Evolutionary conservation across 2,797 vertebrate genomes (phyloP).

Genomic region (Enteromius argenteus): DNA sequence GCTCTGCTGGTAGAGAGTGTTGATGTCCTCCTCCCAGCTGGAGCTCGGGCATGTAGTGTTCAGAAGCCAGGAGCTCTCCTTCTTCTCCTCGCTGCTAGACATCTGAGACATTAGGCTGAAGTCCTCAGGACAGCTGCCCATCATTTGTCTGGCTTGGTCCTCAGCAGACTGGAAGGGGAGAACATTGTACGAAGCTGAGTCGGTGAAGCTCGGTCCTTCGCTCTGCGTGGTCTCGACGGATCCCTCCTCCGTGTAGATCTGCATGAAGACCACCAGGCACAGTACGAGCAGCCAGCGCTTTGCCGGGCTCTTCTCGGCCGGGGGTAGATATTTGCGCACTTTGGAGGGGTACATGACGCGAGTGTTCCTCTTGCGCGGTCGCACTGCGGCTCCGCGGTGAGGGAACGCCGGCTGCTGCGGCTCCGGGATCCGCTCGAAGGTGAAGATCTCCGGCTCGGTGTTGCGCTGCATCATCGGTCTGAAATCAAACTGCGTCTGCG

Average conservation of each 20-base stretch:
- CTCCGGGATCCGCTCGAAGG: slow-evolving; percentile 75
- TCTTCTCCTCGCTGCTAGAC: slow-evolving; percentile 1
- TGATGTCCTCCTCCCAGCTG: slow-evolving; percentile 21
- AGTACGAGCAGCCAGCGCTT: slow-evolving; percentile 80
- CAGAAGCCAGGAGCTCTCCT: slow-evolving; percentile 37
- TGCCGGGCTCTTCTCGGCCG: slow-evolving; percentile 75
- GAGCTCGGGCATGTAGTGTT: slow-evolving; percentile 56
- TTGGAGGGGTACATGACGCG: slow-evolving; percentile 82
- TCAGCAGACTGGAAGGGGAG: slow-evolving; percentile 72
- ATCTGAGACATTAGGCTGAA: not conserved
- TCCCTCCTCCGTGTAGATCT: slow-evolving; percentile 80
- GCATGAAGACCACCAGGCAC: slow-evolving; percentile 79
- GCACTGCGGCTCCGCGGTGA: slow-evolving; percentile 64
- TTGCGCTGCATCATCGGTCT: slow-evolving; percentile 66
- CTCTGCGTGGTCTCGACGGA: slow-evolving; percentile 50
- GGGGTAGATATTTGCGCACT: slow-evolving; percentile 81
- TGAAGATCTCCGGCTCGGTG: slow-evolving; percentile 82
- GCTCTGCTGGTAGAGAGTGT: slow-evolving; percentile 65
- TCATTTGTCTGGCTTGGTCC: slow-evolving; percentile 63
- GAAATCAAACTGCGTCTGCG: slow-evolving; percentile 60
- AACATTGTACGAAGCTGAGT: slow-evolving; percentile 59
- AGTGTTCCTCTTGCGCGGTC: slow-evolving; percentile 73
- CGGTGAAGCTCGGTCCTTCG: slow-evolving; percentile 43
- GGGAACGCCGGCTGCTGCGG: slow-evolving; percentile 55
- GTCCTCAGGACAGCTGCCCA: slow-evolving; percentile 37